Base-by-base conservation (phyloP, 53 echinoderm and acorn worm species). In the Henricia sp. region DNA sequence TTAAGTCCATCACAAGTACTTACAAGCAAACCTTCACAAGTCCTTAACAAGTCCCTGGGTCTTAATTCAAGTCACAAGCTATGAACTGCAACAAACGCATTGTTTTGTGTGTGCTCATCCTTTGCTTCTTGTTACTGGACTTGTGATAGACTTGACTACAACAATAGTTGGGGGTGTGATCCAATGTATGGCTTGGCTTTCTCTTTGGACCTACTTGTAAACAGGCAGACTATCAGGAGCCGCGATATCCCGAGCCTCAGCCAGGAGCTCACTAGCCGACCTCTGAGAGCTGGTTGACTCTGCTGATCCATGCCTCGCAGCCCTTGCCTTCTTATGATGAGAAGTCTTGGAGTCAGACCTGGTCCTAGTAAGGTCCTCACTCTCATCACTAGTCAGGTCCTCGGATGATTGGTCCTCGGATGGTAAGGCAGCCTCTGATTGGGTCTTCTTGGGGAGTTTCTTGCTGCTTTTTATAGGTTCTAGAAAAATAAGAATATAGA, bases 211-310 rank as follows among this genome's bases (percentile, higher is more conserved):
- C 64, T 91, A 91, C 94, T 84, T 91, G 63, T 84, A 74, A 14
- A 91, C 38, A 5, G 90, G 86, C 17, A 93, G 41, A 48, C 82
- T 99, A 34, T 99, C 99, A 35, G 83, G 82, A 25, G 86, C 92
- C 28, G 91, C 90, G 26, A 99, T 99, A 57, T 94, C 99, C 80
- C 73, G 41, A 9, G 99, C 99, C 46, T 99, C 99, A 25, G 92
- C 89, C 52, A 99, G 76, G 28, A 99, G 87, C 72, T 99, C 94
- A 60, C 88, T 88, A 24, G 90, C 94, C 9, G 99, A 99, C 71
- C 89, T 94, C 52, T 88, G 90, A 29, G 99, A 99, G 28, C 72
- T 65, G 19, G 74, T 74, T 16, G 99, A 99, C n/a, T 84, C 80
- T 64, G 80, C 80, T 8, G 80, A 80, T 0, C 63, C 80, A 32